Evolutionary conservation across 2,113 vertebrate species (phyloP), one percentile per base, ranked within the genome.

Genomic region (Tricholaema leucomelas): DNA sequence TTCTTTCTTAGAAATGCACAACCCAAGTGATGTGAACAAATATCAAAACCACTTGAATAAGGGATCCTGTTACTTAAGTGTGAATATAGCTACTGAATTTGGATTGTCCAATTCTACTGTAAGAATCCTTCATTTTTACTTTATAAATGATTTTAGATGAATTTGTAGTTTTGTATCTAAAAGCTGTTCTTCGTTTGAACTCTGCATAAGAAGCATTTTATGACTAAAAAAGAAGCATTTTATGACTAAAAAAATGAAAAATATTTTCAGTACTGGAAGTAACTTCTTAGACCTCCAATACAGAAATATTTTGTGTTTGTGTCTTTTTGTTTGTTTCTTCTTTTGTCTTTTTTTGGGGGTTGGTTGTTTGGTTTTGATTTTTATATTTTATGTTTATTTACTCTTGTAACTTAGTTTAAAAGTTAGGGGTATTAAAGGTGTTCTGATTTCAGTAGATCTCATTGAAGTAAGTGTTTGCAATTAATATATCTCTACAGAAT

Each of bases 21-120:
- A 15, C 13, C 33, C 8, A 10, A 25, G 28, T 9, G 20, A 31
- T 46, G 27, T 0, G 1, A 85, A 6, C 2, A 0, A 0, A 88
- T 71, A n/a, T 59, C 75, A 59, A 80, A 64, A 1, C 15, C 23
- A 56, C 21, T 10, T 65, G n/a, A 88, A 28, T 4, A 70, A 18
- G 15, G 6, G 31, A 50, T 71, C 33, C 8, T 48, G 0, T 60
- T 44, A n/a, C 20, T 63, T n/a, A 38, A 33, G 2, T 40, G 30
- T 84, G 38, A 73, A 52, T 19, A 3, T 50, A 30, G 14, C 36
- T 28, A 4, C 54, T 76, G 72, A 19, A 73, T 11, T 46, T 80
- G 38, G 16, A 12, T 88, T 55, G 5, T 63, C 92, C 42, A 75
- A 6, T 8, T 33, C 27, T 38, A 9, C 79, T 2, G 0, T 30